Conservation (phyloP, 2,113 vertebrate species). For the Carollia perspicillata region DNA sequence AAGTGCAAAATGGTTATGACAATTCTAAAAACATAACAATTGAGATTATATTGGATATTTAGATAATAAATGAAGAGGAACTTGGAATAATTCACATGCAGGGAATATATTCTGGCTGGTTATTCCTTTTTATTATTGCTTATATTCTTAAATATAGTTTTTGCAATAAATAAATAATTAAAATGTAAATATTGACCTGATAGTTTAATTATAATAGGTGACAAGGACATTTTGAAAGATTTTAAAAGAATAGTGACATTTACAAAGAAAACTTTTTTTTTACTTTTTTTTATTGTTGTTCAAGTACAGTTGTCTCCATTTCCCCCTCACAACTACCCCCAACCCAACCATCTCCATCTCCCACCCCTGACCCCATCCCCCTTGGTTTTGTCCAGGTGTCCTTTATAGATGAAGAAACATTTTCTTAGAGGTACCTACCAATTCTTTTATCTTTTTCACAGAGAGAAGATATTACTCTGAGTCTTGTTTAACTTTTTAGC, state of each 20-base stretch:
- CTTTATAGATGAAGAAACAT: neutral
- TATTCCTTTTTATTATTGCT: neutral
- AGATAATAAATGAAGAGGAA: neutral
- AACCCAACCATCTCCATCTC: too few relatives aligned
- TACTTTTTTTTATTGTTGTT: too few relatives aligned
- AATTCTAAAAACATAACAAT: neutral
- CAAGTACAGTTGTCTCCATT: too few relatives aligned
- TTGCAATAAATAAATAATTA: neutral
- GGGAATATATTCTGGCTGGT: neutral
- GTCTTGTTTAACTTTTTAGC: neutral
- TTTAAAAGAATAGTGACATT: neutral
- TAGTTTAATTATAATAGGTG: neutral
- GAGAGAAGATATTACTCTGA: neutral
- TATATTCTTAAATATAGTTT: neutral
- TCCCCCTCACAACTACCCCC: too few relatives aligned
- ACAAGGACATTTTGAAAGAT: neutral
- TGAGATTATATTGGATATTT: neutral
- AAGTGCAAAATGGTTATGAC: neutral
- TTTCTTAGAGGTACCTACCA: neutral
- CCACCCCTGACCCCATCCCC: too few relatives aligned
- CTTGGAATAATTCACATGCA: neutral
- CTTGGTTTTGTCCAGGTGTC: too few relatives aligned
- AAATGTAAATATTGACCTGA: neutral
- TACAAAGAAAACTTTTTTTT: neutral
- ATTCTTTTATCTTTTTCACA: neutral